phyloP scores from a whole-genome alignment of 2,888 invertebrate genomes.

The Volucella bombylans region DNA sequence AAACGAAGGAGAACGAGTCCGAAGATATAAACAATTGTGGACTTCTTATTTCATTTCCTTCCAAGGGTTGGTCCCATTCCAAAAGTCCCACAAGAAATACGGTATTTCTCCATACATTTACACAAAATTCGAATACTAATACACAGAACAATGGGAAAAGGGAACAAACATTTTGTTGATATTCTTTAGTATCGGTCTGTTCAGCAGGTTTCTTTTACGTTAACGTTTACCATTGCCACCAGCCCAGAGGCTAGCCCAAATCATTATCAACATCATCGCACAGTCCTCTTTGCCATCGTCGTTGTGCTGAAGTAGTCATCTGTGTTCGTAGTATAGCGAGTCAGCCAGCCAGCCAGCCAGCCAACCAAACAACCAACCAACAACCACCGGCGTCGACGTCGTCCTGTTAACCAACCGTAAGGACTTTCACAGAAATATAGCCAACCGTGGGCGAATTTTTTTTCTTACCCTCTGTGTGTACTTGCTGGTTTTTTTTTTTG shows the following conservation, averaged over 20 bases:
- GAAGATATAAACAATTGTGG: conserved; percentile 23
- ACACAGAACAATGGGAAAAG: neutral
- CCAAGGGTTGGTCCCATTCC: neutral
- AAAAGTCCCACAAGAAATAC: too few relatives aligned
- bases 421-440: conserved; percentile 64
- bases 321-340: neutral
- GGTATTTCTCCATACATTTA: neutral
- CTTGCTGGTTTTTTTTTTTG: conserved; percentile 26
- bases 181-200: conserved; percentile 6
- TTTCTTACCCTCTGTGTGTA: conserved; percentile 27
- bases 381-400: conserved; percentile 54
- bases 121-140: neutral
- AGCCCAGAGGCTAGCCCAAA: conserved; percentile 59
- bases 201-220: conserved; percentile 2
- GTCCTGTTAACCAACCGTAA: conserved; percentile 68
- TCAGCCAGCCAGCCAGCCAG: conserved; percentile 10
- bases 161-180: neutral
- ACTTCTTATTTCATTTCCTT: conserved; percentile 20
- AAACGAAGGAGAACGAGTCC: neutral
- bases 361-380: conserved; percentile 55
- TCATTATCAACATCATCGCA: conserved; percentile 49
- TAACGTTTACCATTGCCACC: conserved; percentile 22
- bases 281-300: neutral
- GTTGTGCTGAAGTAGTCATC: conserved; percentile 32
- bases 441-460: conserved; percentile 68